Base-by-base conservation (phyloP, 2,888 invertebrate genomes). In the Metacarcinus magister region DNA sequence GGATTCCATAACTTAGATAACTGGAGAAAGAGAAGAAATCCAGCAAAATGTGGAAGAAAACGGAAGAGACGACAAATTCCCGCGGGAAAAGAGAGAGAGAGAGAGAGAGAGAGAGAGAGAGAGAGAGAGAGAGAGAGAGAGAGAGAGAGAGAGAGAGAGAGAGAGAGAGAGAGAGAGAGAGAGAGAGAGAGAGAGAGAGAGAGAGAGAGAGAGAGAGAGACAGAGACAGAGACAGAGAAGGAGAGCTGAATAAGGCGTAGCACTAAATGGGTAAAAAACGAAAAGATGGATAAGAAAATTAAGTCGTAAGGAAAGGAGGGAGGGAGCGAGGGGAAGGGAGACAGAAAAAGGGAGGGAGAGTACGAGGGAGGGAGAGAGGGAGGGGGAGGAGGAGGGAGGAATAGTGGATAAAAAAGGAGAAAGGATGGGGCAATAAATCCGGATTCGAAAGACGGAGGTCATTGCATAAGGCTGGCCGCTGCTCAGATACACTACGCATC, bases 71-170 rank as follows among this genome's bases (percentile, higher is more conserved):
- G 8, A 54, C 2, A 48, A 48, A 48, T 48, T 46, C 10, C 46
- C 4, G 54, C 48, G 54, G 54, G 54, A 54, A 10, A 93, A 93
- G 60, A 54, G 93, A 54, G 54, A 93, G 93, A 54, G 60, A 93
- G 93, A 93, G 93, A 8, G 93, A 93, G 93, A 93, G 93, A 54
- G 93, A 93, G 93, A 93, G 93, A 54, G 60, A 93, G 54, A 60
- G 54, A 7, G 54, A 60, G 93, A 93, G 93, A 54, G n/a, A 93
- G 54, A 60, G 5, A 92, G 54, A 93, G 54, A 93, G 54, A 54
- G n/a, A 93, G 93, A 93, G 60, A 54, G 93, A 54, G 54, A 93
- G 93, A 54, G 60, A 93, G 93, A 93, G 93, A 8, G 93, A 93
- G 93, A 93, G 93, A 54, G 93, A 93, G 93, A 93, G 93, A 54